Evolutionary conservation across 2,888 invertebrate species (phyloP).

Genomic region (Brachyopa scutellaris): DNA sequence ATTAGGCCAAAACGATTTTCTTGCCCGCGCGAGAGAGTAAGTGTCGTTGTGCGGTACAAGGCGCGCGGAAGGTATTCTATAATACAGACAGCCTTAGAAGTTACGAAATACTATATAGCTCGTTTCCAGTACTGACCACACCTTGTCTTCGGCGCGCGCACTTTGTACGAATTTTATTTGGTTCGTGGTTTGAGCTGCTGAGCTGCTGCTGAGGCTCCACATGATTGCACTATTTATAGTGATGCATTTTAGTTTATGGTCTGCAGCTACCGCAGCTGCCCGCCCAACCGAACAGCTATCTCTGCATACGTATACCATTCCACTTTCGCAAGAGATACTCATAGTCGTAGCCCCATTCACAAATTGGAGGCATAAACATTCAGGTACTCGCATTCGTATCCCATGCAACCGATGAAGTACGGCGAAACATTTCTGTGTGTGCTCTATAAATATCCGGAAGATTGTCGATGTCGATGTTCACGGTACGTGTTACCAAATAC

Average conservation of each 20-base stretch:
- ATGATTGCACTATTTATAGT: slow-evolving; percentile 73
- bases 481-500: slow-evolving; percentile 37
- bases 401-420: not conserved
- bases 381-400: slow-evolving; percentile 19
- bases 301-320: slow-evolving; percentile 56
- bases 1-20: slow-evolving; percentile 70
- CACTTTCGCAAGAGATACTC: slow-evolving; percentile 71
- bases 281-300: slow-evolving; percentile 62
- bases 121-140: slow-evolving; percentile 72
- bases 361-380: slow-evolving; percentile 71
- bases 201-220: slow-evolving; percentile 57
- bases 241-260: slow-evolving; percentile 72
- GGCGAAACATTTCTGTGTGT: slow-evolving; percentile 35
- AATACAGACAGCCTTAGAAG: slow-evolving; percentile 60
- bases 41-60: slow-evolving; percentile 62
- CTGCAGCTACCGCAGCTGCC: slow-evolving; percentile 72
- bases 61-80: slow-evolving; percentile 67
- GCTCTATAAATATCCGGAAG: slow-evolving; percentile 42
- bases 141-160: slow-evolving; percentile 70
- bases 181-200: slow-evolving; percentile 56
- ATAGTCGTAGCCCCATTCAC: no score
- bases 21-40: slow-evolving; percentile 56
- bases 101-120: slow-evolving; percentile 72
- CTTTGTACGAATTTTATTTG: slow-evolving; percentile 69
- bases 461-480: slow-evolving; percentile 47